phyloP scores from a whole-genome alignment of 1,140 invertebrate genomes.

The Agrilus planipennis region DNA sequence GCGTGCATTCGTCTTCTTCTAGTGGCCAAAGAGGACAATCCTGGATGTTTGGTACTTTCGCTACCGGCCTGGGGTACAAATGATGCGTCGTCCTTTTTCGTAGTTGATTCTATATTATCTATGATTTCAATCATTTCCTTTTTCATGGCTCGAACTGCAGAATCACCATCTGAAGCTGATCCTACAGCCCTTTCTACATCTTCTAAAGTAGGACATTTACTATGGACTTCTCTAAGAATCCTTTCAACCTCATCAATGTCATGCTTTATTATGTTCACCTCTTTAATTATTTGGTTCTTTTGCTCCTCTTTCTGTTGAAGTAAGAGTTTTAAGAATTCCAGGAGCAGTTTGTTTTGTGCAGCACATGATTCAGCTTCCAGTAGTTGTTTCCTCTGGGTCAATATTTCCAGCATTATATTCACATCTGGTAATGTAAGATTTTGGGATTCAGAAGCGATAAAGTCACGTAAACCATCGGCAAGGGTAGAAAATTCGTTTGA shows the following conservation, averaged over 20 bases:
- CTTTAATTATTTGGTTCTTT: constrained; percentile 50
- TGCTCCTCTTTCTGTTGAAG: constrained; percentile 64
- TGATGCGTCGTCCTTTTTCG: constrained; percentile 7
- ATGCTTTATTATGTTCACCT: constrained; percentile 65
- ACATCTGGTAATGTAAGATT: constrained; percentile 68
- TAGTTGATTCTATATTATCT: constrained; percentile 37
- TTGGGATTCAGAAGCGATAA: constrained; percentile 53
- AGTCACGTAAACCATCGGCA: constrained; percentile 47
- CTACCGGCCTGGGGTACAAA: constrained; percentile 7
- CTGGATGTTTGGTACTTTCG: constrained; percentile 8
- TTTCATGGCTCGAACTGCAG: constrained; percentile 40
- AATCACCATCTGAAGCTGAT: constrained; percentile 24
- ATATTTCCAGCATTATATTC: constrained; percentile 67
- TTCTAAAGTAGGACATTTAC: constrained; percentile 36
- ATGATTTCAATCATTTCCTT: constrained; percentile 47
- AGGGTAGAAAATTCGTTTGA: constrained; percentile 29
- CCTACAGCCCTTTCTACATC: constrained; percentile 33
- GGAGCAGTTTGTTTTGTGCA: constrained; percentile 65
- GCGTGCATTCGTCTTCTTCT: constrained; percentile 66
- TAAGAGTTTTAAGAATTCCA: constrained; percentile 75
- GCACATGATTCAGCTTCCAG: constrained; percentile 68
- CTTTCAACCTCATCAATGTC: constrained; percentile 70
- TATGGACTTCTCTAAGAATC: constrained; percentile 58
- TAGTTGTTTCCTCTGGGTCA: constrained; percentile 65
- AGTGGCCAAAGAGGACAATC: constrained; percentile 42